Evolutionary conservation across 2,797 vertebrate genomes (phyloP), one percentile per base, ranked within the genome.

Genomic region (Columba guinea): DNA sequence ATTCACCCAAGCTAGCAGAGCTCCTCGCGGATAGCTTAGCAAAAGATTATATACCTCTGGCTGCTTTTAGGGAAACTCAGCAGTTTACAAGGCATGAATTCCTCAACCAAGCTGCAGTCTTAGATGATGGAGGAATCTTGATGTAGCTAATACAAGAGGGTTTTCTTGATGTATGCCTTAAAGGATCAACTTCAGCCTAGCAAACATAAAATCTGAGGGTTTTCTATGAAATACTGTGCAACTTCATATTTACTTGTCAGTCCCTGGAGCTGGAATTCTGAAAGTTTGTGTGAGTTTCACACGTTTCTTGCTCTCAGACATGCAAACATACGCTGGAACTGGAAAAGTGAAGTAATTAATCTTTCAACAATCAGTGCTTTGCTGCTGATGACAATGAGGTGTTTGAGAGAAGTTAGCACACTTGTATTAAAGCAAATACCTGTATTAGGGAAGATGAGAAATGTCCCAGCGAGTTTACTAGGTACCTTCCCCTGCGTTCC

Each of bases 261-360:
- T 93, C 81, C 59, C 48, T 51, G 58, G 81, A 90, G 92, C 65
- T 59, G 89, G 92, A 94, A 95, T 97, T 94, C 75, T 93, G 74
- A 87, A 64, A 68, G 88, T 83, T 92, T 87, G 86, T 96, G 91
- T 80, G 91, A 95, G 84, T 92, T 96, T 96, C 93, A 92, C 93
- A 92, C 73, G 15, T 96, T 94, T 91, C 82, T 68, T 90, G 78
- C 92, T 94, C 92, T 93, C 91, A 94, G 94, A 93, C 88, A 35
- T 52, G 84, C 86, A 93, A 93, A 95, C 86, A 75, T 85, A 70
- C 58, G 62, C 86, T 90, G 95, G 89, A 80, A 58, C 56, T 75
- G 82, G 86, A 84, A 85, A 95, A 96, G 73, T 74, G 81, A 84
- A 96, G 90, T 86, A 56, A 82, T 93, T 92, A 92, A 95, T 83